Base-by-base conservation (phyloP, 2,888 invertebrate genomes). In the Amaurobius ferox region DNA sequence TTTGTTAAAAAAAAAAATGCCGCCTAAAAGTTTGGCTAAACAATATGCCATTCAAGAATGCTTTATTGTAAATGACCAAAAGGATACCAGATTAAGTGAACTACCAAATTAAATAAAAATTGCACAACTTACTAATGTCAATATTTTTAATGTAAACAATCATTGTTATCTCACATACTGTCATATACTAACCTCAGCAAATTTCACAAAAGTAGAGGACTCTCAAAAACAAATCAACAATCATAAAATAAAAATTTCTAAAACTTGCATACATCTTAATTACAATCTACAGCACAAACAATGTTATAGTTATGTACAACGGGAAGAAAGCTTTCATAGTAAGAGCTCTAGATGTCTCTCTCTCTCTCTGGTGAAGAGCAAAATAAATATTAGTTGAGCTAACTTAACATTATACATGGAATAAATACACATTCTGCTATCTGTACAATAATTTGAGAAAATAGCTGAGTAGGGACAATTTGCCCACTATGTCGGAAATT, bases 391-490 rank as follows among this genome's bases (percentile, higher is more conserved):
- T 72, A 72, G 72, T 79, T 44, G 67, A 74, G 28, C 68, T 83
- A 83, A 72, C 61, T 44, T 55, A 83, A 76, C 44, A 67, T 73
- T 77, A 40, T 67, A 79, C 66, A 72, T 66, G 64, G 64, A 77
- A 85, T 83, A 83, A 83, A 83, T 85, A 85, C 83, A 85, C 67
- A 66, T 55, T 70, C 66, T 76, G 39, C 83, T 85, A 78, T 85
- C 83, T 85, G 83, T 85, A 85, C 83, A 85, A n/a, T 61, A 77
- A 78, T 55, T 85, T 71, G 83, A 85, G 81, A 85, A 85, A 85
- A 85, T 85, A 85, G 83, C 83, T 85, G 83, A 85, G 67, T 73
- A 48, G 79, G 79, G 79, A 72, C 79, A 72, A 71, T 85, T 40
- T 72, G 81, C 70, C 81, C 76, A 30, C 81, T 83, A 83, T 83